Evolutionary conservation across 1,140 invertebrate genomes (phyloP).

Genomic region (Helicoverpa armigera): DNA sequence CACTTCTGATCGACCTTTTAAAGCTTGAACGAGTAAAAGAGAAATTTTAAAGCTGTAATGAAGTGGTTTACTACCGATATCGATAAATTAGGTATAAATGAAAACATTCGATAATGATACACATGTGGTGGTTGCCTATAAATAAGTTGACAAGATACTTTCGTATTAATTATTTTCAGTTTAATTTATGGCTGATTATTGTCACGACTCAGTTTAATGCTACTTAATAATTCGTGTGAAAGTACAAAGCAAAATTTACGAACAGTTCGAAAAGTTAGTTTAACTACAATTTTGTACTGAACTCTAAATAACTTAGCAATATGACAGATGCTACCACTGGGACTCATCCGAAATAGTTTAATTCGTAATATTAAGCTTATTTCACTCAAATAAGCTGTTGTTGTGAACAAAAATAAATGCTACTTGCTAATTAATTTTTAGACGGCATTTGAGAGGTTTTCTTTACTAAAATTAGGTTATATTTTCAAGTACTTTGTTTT

Average conservation of each 20-base stretch:
- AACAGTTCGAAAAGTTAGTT: conserved; percentile 1
- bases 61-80: background rate
- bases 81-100: background rate
- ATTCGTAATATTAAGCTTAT: too few relatives aligned
- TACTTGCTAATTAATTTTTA: too few relatives aligned
- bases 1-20: background rate
- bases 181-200: background rate
- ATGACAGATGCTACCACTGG: conserved; percentile 37
- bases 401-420: too few relatives aligned
- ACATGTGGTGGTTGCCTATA: background rate
- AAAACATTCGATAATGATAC: background rate
- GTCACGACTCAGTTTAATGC: background rate
- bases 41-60: background rate
- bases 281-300: conserved; percentile 15
- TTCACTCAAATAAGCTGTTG: too few relatives aligned
- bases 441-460: too few relatives aligned
- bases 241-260: background rate
- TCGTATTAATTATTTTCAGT: background rate
- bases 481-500: too few relatives aligned
- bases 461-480: too few relatives aligned
- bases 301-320: conserved; percentile 28
- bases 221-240: background rate
- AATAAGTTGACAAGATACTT: background rate
- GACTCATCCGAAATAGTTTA: conserved; percentile 3
- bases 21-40: background rate